Evolutionary conservation across 2,888 invertebrate genomes (phyloP).

Genomic region (Polydrusus pterygomalis): DNA sequence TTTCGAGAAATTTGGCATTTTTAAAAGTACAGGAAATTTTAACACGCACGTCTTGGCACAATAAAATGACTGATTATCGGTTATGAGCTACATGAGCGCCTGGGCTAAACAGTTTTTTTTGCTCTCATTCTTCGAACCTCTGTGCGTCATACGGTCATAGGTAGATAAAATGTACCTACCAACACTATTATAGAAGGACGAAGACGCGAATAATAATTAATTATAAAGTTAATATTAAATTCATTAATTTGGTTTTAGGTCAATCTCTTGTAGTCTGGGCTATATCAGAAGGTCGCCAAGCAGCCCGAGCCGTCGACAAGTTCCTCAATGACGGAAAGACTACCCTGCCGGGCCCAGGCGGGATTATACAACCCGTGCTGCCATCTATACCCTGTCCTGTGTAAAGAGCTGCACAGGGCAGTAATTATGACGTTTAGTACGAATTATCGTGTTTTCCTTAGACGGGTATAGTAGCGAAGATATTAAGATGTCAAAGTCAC

Average conservation of each 20-base stretch:
- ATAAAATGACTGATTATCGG: too few species aligned
- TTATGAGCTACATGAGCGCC: too few species aligned
- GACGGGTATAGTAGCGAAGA: conserved; percentile 1
- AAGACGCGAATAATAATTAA: too few species aligned
- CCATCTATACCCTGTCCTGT: conserved; percentile 65
- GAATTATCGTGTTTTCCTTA: conserved; percentile 21
- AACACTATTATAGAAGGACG: too few species aligned
- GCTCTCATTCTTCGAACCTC: too few species aligned
- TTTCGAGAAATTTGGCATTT: too few species aligned
- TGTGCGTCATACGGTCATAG: too few species aligned
- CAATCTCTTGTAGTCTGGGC: conserved; percentile 99
- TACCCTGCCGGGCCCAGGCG: conserved; percentile 93
- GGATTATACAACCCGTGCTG: conserved; percentile 78
- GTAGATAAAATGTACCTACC: too few species aligned
- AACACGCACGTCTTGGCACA: too few species aligned
- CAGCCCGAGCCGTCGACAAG: conserved; percentile 94
- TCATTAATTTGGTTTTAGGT: conserved; percentile 70
- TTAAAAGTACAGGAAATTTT: too few species aligned
- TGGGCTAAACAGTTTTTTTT: too few species aligned
- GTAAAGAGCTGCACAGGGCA: conserved; percentile 58
- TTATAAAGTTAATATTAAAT: too few species aligned
- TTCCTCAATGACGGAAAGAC: conserved; percentile 86
- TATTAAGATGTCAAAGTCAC: conserved; percentile 1
- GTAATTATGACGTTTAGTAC: background rate
- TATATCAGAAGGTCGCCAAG: conserved; percentile 98